Evolutionary conservation across 2,888 invertebrate species (phyloP).

Genomic region (Sinohyriopsis cumingii): DNA sequence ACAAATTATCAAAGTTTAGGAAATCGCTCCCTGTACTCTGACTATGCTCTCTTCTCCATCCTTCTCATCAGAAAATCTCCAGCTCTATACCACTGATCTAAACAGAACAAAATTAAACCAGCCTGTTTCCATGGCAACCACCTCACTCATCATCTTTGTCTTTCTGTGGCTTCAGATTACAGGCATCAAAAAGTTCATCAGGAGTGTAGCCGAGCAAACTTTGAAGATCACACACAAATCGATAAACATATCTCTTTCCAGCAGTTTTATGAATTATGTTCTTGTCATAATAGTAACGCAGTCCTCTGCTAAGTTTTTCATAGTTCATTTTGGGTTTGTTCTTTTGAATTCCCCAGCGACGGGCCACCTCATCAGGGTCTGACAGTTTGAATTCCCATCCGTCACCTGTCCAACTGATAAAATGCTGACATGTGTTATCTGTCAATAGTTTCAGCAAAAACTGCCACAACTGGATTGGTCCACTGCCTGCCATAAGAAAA

Average conservation of each 20-base stretch:
- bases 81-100: too few species aligned
- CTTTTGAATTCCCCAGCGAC: slow-evolving; percentile 70
- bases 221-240: slow-evolving; percentile 98
- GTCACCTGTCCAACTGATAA: slow-evolving; percentile 98
- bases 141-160: slow-evolving; percentile 67
- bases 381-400: slow-evolving; percentile 99
- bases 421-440: slow-evolving; percentile 95
- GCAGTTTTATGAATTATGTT: slow-evolving; percentile 99
- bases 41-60: too few species aligned
- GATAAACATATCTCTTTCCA: slow-evolving; percentile 98
- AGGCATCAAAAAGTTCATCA: slow-evolving; percentile 90
- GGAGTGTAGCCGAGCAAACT: slow-evolving; percentile 95
- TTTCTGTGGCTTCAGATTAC: slow-evolving; percentile 69
- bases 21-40: too few species aligned
- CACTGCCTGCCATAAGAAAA: slow-evolving; percentile 71
- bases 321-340: slow-evolving; percentile 89
- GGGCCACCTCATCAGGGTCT: slow-evolving; percentile 91
- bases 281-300: slow-evolving; percentile 98
- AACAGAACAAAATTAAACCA: too few species aligned
- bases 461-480: slow-evolving; percentile 98
- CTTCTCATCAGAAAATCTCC: too few species aligned
- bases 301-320: slow-evolving; percentile 95
- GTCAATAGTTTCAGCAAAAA: slow-evolving; percentile 94
- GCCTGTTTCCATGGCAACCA: too few species aligned
- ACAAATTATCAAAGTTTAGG: too few species aligned